A percentile compares a stretch with the other conserved stretches of the same genome.
These are phyloP conservation scores for Pseudomyrmex cubaensis DNA, from an alignment of 1,140 invertebrate species.

Conservation along the genomic window DNA sequence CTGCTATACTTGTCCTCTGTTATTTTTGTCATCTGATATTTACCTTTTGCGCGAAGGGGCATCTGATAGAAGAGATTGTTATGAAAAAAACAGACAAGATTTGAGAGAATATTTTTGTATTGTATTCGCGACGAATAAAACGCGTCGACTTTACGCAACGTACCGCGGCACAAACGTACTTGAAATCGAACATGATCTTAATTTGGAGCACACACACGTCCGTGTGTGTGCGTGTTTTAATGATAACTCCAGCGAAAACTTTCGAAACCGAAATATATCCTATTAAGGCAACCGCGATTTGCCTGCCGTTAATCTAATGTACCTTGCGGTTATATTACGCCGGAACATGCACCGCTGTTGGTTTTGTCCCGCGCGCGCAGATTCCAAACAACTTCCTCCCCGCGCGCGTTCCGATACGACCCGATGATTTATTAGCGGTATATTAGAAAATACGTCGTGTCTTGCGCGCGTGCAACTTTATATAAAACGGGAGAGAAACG, in stretches of 20 bases:
- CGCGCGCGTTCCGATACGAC: slow-evolving; percentile 7
- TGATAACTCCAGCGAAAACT: neutral
- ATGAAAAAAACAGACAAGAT: too few species aligned
- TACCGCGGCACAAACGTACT: neutral
- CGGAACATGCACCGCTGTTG: neutral
- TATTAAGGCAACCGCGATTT: slow-evolving; percentile 14
- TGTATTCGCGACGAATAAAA: neutral
- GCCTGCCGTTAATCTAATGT: slow-evolving; percentile 40
- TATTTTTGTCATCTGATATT: too few species aligned
- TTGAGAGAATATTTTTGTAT: too few species aligned
- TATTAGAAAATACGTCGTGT: slow-evolving; percentile 40
- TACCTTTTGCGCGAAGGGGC: too few species aligned
- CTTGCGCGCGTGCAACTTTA: neutral
- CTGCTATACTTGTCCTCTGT: too few species aligned
- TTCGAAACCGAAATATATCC: neutral
- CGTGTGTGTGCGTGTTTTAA: neutral
- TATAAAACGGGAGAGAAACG: neutral
- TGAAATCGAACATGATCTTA: neutral
- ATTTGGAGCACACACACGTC: neutral
- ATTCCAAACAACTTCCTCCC: neutral
- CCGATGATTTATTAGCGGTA: slow-evolving; percentile 45
- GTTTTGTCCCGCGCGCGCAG: slow-evolving; percentile 8
- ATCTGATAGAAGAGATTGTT: too few species aligned
- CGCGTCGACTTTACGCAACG: neutral
- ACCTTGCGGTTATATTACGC: slow-evolving; percentile 29